Conservation (phyloP, 2,113 vertebrate genomes). For the Pterocles orientalis region DNA sequence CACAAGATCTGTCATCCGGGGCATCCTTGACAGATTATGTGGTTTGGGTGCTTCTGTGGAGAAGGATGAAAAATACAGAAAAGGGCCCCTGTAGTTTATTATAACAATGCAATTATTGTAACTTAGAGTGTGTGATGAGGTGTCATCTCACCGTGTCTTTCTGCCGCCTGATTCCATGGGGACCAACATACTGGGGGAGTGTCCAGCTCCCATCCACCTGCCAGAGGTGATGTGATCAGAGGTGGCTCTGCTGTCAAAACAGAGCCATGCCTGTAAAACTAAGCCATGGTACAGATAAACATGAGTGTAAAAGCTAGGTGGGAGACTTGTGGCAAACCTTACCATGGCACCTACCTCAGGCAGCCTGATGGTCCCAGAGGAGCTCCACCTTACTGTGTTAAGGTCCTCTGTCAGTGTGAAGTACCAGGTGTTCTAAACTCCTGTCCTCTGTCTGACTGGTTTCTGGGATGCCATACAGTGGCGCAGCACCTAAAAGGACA, state of each 20-base stretch:
- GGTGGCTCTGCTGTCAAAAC: neutral
- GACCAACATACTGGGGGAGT: rapidly evolving
- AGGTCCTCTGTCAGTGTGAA: rapidly evolving
- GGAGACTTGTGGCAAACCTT: neutral
- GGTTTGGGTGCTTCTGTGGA: neutral
- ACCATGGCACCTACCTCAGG: rapidly evolving
- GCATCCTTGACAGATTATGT: neutral
- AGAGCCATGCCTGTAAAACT: neutral
- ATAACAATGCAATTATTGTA: neutral
- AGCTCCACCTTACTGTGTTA: neutral
- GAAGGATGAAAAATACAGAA: neutral
- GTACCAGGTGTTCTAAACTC: neutral
- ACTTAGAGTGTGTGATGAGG: neutral
- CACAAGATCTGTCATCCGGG: neutral
- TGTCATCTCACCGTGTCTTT: neutral
- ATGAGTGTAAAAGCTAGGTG: neutral
- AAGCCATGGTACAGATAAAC: neutral
- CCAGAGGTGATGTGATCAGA: neutral
- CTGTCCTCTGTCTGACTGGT: neutral
- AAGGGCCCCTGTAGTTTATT: neutral
- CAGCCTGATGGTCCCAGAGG: neutral
- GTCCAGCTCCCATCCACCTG: neutral
- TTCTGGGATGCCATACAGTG: neutral
- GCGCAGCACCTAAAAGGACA: neutral
- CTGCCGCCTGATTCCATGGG: neutral